These are phyloP conservation scores for Gymnoscelis rufifasciata DNA, from an alignment of 2,888 invertebrate species.

Conservation along the genomic window DNA sequence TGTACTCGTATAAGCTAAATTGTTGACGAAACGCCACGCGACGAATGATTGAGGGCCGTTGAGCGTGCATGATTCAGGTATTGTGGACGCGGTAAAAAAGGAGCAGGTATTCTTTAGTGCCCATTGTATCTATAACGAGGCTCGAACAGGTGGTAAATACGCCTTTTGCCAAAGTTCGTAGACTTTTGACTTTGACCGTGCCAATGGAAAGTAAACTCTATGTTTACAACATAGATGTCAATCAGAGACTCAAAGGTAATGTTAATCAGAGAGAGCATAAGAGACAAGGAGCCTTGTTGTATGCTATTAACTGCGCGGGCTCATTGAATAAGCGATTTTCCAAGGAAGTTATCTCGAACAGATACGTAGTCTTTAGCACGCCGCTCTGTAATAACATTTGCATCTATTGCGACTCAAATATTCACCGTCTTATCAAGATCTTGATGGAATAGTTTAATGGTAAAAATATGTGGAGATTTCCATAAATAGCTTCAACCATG, in stretches of 20 bases:
- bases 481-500: not conserved
- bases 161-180: constrained; percentile 65
- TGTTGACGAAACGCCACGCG: constrained; percentile 51
- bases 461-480: not conserved
- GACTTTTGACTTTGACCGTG: too few relatives aligned
- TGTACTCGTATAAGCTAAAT: constrained; percentile 31
- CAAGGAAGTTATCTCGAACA: constrained; percentile 51
- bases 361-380: constrained; percentile 33
- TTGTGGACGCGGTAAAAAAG: constrained; percentile 20
- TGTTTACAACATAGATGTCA: constrained; percentile 22
- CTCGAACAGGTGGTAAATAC: constrained; percentile 61
- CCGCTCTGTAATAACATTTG: constrained; percentile 38
- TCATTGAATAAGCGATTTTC: constrained; percentile 53
- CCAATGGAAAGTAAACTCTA: constrained; percentile 22
- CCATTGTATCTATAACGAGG: constrained; percentile 68
- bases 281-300: constrained; percentile 34
- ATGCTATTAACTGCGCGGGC: constrained; percentile 28
- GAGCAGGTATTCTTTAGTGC: constrained; percentile 60
- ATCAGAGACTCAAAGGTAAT: constrained; percentile 39
- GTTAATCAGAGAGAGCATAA: constrained; percentile 48
- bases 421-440: constrained; percentile 21
- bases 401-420: constrained; percentile 32
- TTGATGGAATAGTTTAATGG: constrained; percentile 16
- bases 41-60: constrained; percentile 45
- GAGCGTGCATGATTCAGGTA: constrained; percentile 21